Evolutionary conservation across 37 sponge, comb jelly and placozoan species (phyloP), one percentile per base, ranked within the genome.

Genomic region (Bolinopsis microptera): DNA sequence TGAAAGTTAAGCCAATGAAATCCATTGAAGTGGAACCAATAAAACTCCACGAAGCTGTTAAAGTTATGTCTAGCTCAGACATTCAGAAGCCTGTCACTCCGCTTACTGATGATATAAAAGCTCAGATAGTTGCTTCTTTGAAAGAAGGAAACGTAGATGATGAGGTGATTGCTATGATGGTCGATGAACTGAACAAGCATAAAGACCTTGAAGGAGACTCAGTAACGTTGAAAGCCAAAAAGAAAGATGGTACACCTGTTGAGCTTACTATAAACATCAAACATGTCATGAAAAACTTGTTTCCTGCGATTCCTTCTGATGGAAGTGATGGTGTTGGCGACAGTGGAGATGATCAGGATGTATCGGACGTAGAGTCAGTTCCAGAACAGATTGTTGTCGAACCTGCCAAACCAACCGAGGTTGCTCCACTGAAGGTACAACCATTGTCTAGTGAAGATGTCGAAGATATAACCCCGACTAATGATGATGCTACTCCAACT

Each of bases 271-370:
- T 86, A n/a, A 86, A 86, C 26, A 38, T 86, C 31, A 41, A 8
- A 5, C 41, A 86, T 48, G 61, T 86, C 30, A 41, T 21, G 5
- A 28, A 86, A 30, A 38, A 86, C 48, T 77, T 77, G 13, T 77
- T 77, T 77, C 80, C 33, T 77, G 80, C 80, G 80, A 34, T 77
- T 77, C 80, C 80, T 77, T 32, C 80, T 77, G 27, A 32, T 28
- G 80, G 80, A 77, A 32, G 80, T 77, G 21, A 32, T 77, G 80
- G 33, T 35, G 32, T 32, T 77, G 33, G 0, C 33, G 80, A 77
- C 80, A 16, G 33, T 77, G 37, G 33, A 77, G 21, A 27, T 77
- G 35, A 77, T 77, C 1, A 27, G 33, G 80, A 77, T 77, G 80
- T 32, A 35, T 34, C 80, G 80, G 61, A 48, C 5, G 61, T 48